Conservation (phyloP, 2,888 invertebrate genomes). For the Adelognathus sp. region DNA sequence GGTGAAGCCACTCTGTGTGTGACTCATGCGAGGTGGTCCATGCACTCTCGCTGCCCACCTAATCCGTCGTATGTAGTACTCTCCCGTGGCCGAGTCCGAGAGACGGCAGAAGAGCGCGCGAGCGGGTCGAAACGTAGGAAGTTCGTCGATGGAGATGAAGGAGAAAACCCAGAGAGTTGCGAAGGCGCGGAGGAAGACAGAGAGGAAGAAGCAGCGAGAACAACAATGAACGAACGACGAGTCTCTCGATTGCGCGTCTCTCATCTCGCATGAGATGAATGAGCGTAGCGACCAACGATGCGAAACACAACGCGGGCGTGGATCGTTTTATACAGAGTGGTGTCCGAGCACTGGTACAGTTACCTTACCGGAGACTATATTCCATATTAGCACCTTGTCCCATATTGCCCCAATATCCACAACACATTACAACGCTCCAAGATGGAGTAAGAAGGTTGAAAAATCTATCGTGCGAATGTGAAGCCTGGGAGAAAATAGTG, state of each 20-base stretch:
- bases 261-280: constrained; percentile 45
- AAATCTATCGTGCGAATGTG: constrained; percentile 17
- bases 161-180: background rate
- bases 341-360: too few species aligned
- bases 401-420: background rate
- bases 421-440: background rate
- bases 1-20: constrained; percentile 61
- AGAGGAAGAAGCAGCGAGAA: constrained; percentile 46
- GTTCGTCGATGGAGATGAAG: constrained; percentile 29
- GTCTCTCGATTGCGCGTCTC: constrained; percentile 51
- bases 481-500: constrained; percentile 38
- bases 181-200: constrained; percentile 17
- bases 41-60: constrained; percentile 73
- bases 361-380: too few species aligned
- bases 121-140: constrained; percentile 46
- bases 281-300: constrained; percentile 73
- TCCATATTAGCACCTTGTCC: background rate
- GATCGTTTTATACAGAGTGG: too few species aligned
- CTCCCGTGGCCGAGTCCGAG: constrained; percentile 39
- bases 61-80: constrained; percentile 70
- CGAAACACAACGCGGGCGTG: constrained; percentile 77
- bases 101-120: constrained; percentile 28
- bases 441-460: background rate
- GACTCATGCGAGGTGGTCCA: constrained; percentile 70
- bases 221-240: constrained; percentile 71